A percentile compares a stretch with the other conserved stretches of the same genome.
These are phyloP conservation scores for Microcebus griseorufus DNA, from an alignment of 2,113 vertebrate species.

Conservation along the genomic window DNA sequence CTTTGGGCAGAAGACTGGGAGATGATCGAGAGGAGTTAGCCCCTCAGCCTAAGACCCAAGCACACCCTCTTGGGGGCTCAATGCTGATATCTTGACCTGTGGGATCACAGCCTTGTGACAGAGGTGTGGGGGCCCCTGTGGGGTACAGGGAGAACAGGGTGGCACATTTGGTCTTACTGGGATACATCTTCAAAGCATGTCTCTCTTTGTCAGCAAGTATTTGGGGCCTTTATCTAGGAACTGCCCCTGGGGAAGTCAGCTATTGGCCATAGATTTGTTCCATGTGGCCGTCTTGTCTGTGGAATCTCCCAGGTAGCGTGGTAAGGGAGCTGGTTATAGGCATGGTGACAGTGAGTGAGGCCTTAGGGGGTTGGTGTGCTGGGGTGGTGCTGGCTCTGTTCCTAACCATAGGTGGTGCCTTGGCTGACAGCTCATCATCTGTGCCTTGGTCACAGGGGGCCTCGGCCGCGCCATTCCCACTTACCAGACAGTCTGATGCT, in stretches of 20 bases:
- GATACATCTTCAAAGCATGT: neutral
- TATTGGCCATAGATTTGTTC: neutral
- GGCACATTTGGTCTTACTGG: neutral
- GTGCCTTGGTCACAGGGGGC: too few species aligned
- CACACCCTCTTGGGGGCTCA: neutral
- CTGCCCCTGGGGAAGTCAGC: neutral
- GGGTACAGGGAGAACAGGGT: neutral
- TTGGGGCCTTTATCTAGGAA: neutral
- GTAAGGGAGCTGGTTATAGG: neutral
- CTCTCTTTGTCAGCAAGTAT: neutral
- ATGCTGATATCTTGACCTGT: neutral
- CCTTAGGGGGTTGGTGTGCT: neutral
- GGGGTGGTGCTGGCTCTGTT: neutral
- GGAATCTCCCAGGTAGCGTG: neutral
- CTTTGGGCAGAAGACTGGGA: neutral
- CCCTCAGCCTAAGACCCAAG: neutral
- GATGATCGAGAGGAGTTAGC: neutral
- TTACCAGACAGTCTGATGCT: neutral
- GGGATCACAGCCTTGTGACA: neutral
- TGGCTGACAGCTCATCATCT: neutral
- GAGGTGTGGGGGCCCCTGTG: neutral
- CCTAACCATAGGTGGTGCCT: neutral
- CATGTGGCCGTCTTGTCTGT: accelerated
- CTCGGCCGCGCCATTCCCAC: neutral
- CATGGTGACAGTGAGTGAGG: neutral